Evolutionary conservation across 1,140 invertebrate species (phyloP).

Genomic region (Brachionus calyciflorus): DNA sequence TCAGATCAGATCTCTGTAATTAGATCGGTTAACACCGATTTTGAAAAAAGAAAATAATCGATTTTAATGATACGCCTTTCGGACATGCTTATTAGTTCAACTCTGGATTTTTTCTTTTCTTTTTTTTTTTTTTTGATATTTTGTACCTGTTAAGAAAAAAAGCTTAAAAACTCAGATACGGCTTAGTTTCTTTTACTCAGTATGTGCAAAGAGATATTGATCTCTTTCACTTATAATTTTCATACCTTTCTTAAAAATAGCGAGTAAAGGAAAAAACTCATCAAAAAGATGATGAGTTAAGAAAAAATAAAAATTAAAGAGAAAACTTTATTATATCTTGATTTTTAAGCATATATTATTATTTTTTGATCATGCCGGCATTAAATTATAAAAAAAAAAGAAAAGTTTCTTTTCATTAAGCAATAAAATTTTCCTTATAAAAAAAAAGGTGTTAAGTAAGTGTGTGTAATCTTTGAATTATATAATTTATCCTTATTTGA

Average conservation of each 20-base stretch:
- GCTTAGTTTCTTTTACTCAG: conserved; percentile 1
- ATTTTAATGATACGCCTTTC: too few species aligned
- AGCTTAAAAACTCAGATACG: neutral
- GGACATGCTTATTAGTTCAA: conserved; percentile 25
- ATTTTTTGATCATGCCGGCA: conserved; percentile 19
- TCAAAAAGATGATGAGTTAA: conserved; percentile 43
- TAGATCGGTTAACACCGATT: conserved; percentile 11
- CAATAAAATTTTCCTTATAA: too few species aligned
- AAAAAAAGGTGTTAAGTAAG: too few species aligned
- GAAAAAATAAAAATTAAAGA: too few species aligned
- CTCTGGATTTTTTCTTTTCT: neutral
- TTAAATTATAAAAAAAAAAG: conserved; percentile 17
- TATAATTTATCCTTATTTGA: too few species aligned
- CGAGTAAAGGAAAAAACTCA: neutral
- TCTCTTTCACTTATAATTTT: conserved; percentile 13
- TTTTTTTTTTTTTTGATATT: neutral
- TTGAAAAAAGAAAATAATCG: neutral
- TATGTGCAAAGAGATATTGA: conserved; percentile 29
- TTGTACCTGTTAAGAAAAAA: conserved; percentile 12
- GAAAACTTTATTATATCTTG: conserved; percentile 22
- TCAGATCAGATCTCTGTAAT: conserved; percentile 27
- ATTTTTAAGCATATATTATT: conserved; percentile 32
- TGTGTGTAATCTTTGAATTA: too few species aligned
- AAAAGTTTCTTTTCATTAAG: conserved; percentile 21
- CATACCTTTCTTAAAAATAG: conserved; percentile 16